These are phyloP conservation scores for Drosophila flavopinicola DNA, from an alignment of 2,888 invertebrate genomes.

Conservation along the genomic window DNA sequence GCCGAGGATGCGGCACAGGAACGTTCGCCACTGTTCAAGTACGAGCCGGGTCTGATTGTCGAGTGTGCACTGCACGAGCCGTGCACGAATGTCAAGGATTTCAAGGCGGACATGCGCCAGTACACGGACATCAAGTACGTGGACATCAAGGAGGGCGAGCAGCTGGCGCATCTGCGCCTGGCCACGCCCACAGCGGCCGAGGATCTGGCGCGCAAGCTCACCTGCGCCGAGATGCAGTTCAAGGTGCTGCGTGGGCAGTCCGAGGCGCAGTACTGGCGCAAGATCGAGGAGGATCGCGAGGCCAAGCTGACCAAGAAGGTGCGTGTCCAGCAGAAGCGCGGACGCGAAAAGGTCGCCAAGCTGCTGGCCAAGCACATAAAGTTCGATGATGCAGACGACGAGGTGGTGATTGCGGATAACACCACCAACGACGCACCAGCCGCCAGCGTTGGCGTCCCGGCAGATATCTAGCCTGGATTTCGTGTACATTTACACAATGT, in stretches of 20 bases:
- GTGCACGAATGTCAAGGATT: constrained; percentile 88
- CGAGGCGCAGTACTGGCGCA: constrained; percentile 92
- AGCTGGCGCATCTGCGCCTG: constrained; percentile 89
- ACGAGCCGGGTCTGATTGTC: constrained; percentile 88
- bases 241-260: constrained; percentile 87
- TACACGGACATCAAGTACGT: constrained; percentile 90
- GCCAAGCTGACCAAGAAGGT: constrained; percentile 82
- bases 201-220: constrained; percentile 72
- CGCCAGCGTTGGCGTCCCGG: constrained; percentile 1
- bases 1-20: constrained; percentile 77
- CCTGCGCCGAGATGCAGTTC: constrained; percentile 82
- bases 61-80: constrained; percentile 89
- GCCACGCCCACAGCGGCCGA: constrained; percentile 85
- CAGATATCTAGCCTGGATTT: constrained; percentile 25
- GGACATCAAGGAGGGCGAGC: constrained; percentile 90
- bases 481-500: no score
- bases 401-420: no score
- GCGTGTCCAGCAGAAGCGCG: constrained; percentile 81
- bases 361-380: constrained; percentile 8
- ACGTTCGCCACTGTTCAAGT: constrained; percentile 84
- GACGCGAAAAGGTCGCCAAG: constrained; percentile 77
- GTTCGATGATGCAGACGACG: constrained; percentile 11
- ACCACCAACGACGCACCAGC: no score
- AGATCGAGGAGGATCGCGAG: constrained; percentile 87
- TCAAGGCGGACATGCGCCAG: constrained; percentile 88